A percentile compares a stretch with the other conserved stretches of the same genome.
Conservation (phyloP, 2,888 invertebrate species). For the Steinernema carpocapsae region DNA sequence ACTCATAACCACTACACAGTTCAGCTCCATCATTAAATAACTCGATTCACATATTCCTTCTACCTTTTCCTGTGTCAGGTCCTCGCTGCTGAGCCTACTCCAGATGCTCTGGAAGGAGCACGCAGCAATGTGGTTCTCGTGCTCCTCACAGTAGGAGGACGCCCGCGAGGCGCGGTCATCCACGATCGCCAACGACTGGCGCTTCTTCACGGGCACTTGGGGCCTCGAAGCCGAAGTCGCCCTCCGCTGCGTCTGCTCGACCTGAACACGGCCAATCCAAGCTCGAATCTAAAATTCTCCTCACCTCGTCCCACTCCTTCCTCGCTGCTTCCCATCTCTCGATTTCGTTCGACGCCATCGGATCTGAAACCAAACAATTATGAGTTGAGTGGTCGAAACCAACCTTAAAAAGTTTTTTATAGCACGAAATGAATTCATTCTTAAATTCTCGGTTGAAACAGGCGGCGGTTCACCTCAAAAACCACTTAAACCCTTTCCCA, state of each 20-base stretch:
- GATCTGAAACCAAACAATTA: too few species aligned
- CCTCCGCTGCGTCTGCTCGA: not conserved
- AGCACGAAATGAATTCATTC: too few species aligned
- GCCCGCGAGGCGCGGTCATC: constrained; percentile 36
- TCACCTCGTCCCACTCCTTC: constrained; percentile 35
- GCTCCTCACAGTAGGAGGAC: constrained; percentile 39
- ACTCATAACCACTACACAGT: too few species aligned
- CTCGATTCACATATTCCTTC: not conserved
- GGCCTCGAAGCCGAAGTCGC: not conserved
- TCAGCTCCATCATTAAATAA: too few species aligned
- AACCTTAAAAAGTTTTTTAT: too few species aligned
- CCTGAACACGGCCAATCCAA: not conserved
- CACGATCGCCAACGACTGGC: constrained; percentile 6
- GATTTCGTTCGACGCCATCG: constrained; percentile 7
- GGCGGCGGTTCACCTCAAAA: too few species aligned
- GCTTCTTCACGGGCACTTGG: not conserved
- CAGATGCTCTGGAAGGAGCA: constrained; percentile 43
- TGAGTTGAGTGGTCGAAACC: too few species aligned
- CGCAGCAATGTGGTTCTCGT: constrained; percentile 39
- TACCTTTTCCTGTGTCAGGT: constrained; percentile 42
- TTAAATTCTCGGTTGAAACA: too few species aligned
- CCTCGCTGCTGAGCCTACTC: constrained; percentile 32
- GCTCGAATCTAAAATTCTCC: not conserved
- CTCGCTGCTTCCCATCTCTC: constrained; percentile 21
- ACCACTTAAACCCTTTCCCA: too few species aligned